Percentiles rank a stretch among this genome's conserved stretches.
Evolutionary conservation across 92 coral and sea anemone species (phyloP).

Genomic region (Heteractis magnifica): DNA sequence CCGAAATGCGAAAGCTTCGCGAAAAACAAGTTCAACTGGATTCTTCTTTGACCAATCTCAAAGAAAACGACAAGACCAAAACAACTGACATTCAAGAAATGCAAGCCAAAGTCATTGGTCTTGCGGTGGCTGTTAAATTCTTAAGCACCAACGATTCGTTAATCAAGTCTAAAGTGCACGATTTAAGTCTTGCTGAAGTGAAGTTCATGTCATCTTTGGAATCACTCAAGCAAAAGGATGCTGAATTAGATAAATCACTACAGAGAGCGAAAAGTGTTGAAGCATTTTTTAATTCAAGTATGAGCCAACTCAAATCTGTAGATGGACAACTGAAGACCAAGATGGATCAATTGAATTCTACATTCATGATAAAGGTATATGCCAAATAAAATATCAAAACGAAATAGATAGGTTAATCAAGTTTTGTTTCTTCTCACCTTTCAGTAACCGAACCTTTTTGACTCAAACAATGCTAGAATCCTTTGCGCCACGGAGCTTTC

Average conservation of each 20-base stretch:
- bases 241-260: conserved; percentile 1
- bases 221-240: conserved; percentile 15
- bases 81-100: not conserved
- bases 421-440: too few relatives aligned
- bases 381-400: not conserved
- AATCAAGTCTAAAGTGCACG: conserved; percentile 14
- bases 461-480: too few relatives aligned
- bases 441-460: too few relatives aligned
- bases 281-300: conserved; percentile 10
- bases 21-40: conserved; percentile 11
- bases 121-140: conserved; percentile 11
- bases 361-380: not conserved
- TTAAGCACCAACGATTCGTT: conserved; percentile 14
- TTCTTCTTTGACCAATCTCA: conserved; percentile 2
- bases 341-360: conserved; percentile 4
- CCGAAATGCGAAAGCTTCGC: conserved; percentile 18
- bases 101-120: not conserved
- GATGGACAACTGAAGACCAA: not conserved
- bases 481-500: too few relatives aligned
- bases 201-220: not conserved
- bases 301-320: not conserved
- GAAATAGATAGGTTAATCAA: too few relatives aligned
- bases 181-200: conserved; percentile 1
- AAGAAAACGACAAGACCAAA: conserved; percentile 8
- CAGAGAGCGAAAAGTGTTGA: not conserved